A percentile compares a stretch with the other conserved stretches of the same genome.
phyloP scores from a whole-genome alignment of 2,797 vertebrate species.

The Nannoperca australis region DNA sequence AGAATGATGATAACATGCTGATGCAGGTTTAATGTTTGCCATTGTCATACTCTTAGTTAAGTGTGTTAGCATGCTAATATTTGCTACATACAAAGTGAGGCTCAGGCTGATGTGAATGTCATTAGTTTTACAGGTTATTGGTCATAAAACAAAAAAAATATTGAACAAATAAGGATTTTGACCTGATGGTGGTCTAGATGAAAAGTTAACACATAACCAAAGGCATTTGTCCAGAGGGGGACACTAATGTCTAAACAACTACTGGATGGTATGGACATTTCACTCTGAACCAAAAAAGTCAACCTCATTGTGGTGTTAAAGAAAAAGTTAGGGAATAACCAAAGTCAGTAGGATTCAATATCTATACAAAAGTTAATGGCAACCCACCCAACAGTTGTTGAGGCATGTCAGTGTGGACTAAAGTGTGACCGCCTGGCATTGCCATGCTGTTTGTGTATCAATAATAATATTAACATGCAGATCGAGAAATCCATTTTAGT shows the following conservation, averaged over 20 bases:
- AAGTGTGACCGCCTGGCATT: neutral
- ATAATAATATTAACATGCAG: neutral
- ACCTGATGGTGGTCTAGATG: neutral
- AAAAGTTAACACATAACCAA: neutral
- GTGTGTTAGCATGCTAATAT: neutral
- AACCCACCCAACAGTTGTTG: constrained; percentile 10
- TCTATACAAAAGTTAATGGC: constrained; percentile 10
- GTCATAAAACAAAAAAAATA: neutral
- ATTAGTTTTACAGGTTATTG: neutral
- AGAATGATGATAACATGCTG: neutral
- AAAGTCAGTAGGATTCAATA: constrained; percentile 2
- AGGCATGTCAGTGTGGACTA: constrained; percentile 6
- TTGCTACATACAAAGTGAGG: too few relatives aligned
- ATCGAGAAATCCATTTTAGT: neutral
- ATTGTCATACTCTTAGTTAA: neutral
- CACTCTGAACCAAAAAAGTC: constrained; percentile 2
- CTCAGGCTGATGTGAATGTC: neutral
- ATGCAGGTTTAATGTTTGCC: neutral
- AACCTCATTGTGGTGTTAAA: neutral
- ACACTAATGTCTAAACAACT: neutral
- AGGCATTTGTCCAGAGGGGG: neutral
- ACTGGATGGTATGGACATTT: neutral
- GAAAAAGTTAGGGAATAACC: neutral
- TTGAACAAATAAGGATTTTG: neutral
- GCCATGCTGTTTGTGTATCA: neutral